Percentiles rank a stretch among this genome's conserved stretches.
Evolutionary conservation across 2,113 vertebrate genomes (phyloP).

Genomic region (Hyperoodon ampullatus): DNA sequence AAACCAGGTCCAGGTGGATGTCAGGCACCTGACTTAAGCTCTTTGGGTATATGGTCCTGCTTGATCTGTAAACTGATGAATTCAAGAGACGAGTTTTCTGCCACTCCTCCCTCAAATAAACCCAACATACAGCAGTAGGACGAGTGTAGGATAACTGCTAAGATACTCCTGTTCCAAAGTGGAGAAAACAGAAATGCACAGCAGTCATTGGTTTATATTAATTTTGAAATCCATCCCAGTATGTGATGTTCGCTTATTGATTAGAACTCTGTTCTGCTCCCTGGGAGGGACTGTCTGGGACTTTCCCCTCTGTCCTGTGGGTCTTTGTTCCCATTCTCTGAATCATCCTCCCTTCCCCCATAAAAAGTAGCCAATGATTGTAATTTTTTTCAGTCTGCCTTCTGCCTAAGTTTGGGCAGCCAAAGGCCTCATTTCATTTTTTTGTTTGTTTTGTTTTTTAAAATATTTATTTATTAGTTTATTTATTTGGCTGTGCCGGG

Average conservation of each 20-base stretch:
- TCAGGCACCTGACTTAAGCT: neutral
- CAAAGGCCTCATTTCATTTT: neutral
- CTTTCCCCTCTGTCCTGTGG: neutral
- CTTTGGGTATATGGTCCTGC: neutral
- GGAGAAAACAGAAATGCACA: neutral
- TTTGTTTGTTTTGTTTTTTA: too few species aligned
- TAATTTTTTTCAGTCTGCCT: neutral
- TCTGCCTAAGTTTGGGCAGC: neutral
- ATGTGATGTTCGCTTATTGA: neutral
- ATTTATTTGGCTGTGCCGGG: too few species aligned
- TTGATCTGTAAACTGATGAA: constrained; percentile 3
- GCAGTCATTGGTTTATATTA: neutral
- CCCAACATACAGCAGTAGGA: too few species aligned
- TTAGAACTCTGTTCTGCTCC: neutral
- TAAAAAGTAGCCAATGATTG: neutral
- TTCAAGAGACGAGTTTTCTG: constrained; percentile 12
- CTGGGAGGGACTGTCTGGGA: neutral
- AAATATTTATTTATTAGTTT: too few species aligned
- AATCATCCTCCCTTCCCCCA: neutral
- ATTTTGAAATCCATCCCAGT: neutral
- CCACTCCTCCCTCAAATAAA: neutral
- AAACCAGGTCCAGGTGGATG: neutral
- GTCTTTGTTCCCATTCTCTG: neutral
- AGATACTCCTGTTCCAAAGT: neutral
- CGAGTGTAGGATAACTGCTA: too few species aligned